A percentile compares a stretch with the other conserved stretches of the same genome.
Conservation (phyloP, 2,113 vertebrate genomes). For the Campylorhamphus procurvoides region DNA sequence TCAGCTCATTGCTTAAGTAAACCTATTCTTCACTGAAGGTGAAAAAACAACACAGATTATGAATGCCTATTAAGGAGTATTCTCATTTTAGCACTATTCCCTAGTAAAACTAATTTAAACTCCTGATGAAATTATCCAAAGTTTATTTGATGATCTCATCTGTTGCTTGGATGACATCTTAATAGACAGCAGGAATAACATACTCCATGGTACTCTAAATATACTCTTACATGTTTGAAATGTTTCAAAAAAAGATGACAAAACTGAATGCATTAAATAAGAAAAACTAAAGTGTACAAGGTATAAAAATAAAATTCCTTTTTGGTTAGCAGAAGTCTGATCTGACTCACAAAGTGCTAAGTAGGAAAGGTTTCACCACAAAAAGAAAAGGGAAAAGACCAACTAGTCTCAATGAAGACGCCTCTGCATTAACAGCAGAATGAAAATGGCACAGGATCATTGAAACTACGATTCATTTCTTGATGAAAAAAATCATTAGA, state of each 20-base stretch:
- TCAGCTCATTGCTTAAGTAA: background rate
- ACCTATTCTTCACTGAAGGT: background rate
- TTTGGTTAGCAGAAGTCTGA: slow-evolving; percentile 17
- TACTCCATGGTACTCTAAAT: background rate
- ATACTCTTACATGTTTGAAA: background rate
- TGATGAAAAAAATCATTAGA: background rate
- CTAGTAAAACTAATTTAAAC: background rate
- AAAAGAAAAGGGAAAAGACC: slow-evolving; percentile 21
- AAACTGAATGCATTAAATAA: background rate
- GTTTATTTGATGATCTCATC: background rate
- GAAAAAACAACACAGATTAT: background rate
- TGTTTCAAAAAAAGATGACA: background rate
- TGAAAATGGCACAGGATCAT: background rate
- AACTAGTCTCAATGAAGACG: slow-evolving; percentile 17
- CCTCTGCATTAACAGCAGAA: slow-evolving; percentile 32
- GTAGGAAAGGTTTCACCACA: slow-evolving; percentile 7
- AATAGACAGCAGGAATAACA: background rate
- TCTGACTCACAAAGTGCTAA: slow-evolving; percentile 34
- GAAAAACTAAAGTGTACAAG: background rate
- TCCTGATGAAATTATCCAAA: background rate
- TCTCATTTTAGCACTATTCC: background rate
- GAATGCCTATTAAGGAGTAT: background rate
- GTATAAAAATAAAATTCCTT: slow-evolving; percentile 31
- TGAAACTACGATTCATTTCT: background rate
- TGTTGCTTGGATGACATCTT: background rate